Conservation (phyloP, 2,113 vertebrate genomes). For the Catagonus wagneri region DNA sequence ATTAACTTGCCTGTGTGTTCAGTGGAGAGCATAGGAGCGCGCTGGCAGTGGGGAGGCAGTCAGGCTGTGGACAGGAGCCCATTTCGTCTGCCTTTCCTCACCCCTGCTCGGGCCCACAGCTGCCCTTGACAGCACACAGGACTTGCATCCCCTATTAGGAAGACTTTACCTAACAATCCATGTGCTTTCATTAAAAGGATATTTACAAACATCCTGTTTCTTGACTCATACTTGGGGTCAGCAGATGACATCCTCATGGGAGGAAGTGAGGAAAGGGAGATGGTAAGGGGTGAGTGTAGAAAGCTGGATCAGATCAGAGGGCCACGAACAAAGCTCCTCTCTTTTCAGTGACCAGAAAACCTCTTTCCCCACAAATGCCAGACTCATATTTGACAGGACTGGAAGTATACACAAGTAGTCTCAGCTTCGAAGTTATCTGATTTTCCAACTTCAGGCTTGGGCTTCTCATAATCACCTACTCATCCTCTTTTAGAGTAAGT, state of each 20-base stretch:
- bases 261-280: neutral
- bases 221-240: constrained; percentile 11
- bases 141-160: neutral
- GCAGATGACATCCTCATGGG: neutral
- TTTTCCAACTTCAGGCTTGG: neutral
- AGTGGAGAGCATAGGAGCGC: neutral
- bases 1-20: neutral
- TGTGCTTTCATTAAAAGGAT: constrained; percentile 21
- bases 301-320: neutral
- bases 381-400: neutral
- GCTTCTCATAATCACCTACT: neutral
- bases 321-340: neutral
- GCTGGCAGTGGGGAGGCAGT: neutral
- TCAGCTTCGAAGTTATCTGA: neutral
- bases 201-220: constrained; percentile 52
- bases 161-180: neutral
- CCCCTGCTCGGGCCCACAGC: neutral
- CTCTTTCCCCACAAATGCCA: neutral
- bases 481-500: neutral
- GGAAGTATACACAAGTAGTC: neutral
- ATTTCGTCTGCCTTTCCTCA: neutral
- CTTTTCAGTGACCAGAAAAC: neutral
- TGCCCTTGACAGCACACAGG: neutral
- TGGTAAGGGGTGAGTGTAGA: neutral
- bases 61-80: neutral